These are phyloP conservation scores for Nerophis ophidion DNA, from an alignment of 2,113 vertebrate genomes.

Conservation along the genomic window DNA sequence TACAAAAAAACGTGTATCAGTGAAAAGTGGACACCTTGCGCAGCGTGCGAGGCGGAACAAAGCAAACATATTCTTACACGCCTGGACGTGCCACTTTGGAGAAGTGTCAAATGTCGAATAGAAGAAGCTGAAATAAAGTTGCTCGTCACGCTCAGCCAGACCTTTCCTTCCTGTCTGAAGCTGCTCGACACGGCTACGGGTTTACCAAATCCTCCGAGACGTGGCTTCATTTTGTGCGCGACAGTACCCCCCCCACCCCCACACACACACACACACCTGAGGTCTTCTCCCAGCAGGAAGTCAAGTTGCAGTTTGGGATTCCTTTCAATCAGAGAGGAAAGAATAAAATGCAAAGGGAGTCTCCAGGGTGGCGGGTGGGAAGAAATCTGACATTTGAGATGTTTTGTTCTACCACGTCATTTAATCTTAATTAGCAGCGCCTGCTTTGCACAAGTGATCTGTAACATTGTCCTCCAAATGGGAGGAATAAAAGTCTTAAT, in stretches of 20 bases:
- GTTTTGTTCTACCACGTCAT: constrained; percentile 2
- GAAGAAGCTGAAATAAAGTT: constrained; percentile 65
- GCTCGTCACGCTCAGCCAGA: constrained; percentile 59
- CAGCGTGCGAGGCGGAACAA: no score
- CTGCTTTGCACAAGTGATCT: constrained; percentile 40
- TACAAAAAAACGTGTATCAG: no score
- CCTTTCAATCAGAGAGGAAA: constrained; percentile 45
- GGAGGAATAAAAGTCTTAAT: constrained; percentile 30
- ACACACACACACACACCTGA: neutral
- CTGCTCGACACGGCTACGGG: constrained; percentile 66
- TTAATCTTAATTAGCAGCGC: constrained; percentile 27
- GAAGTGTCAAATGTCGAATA: constrained; percentile 62
- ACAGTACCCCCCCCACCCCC: neutral
- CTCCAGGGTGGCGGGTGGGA: constrained; percentile 25
- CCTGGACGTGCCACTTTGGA: constrained; percentile 28
- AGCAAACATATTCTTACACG: no score
- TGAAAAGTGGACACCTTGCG: no score
- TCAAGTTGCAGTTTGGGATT: constrained; percentile 42
- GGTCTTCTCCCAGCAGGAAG: constrained; percentile 20
- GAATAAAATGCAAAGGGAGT: neutral
- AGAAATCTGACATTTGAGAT: constrained; percentile 13
- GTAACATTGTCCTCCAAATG: constrained; percentile 27
- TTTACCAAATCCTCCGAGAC: constrained; percentile 63
- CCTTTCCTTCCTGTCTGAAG: constrained; percentile 58
- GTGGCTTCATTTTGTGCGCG: constrained; percentile 58